phyloP scores from a whole-genome alignment of 2,797 vertebrate species.

The Distichodus sexfasciatus region DNA sequence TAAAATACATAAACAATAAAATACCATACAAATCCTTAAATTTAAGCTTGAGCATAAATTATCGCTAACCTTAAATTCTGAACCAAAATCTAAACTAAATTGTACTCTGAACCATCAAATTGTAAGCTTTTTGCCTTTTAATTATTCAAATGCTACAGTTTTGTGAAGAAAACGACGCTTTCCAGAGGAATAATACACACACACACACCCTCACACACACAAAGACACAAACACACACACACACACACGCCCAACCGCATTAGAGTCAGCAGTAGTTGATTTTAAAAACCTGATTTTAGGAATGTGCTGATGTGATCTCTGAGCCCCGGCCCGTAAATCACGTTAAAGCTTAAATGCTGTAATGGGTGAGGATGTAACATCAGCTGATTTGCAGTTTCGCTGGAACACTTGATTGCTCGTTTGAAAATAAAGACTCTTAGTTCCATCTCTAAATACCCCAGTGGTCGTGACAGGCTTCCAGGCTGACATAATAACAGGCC shows the following conservation, averaged over 20 bases:
- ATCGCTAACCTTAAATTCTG: too few species aligned
- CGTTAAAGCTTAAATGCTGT: constrained; percentile 24
- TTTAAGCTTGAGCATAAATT: too few species aligned
- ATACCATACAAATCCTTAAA: too few species aligned
- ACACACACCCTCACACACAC: neutral
- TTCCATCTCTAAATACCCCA: neutral
- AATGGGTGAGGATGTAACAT: constrained; percentile 13
- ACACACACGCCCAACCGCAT: neutral
- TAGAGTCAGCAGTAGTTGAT: constrained; percentile 20
- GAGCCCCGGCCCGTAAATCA: constrained; percentile 3
- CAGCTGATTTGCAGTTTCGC: neutral
- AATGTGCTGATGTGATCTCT: constrained; percentile 11
- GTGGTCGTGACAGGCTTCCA: neutral
- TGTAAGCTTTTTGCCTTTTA: too few species aligned
- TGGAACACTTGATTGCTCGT: constrained; percentile 1
- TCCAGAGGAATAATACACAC: too few species aligned
- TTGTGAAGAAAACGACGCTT: too few species aligned
- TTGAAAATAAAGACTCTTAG: neutral
- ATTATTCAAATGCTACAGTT: too few species aligned
- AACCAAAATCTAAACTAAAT: too few species aligned
- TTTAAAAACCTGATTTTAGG: constrained; percentile 12
- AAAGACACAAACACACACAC: neutral
- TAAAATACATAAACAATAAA: too few species aligned
- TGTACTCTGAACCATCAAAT: too few species aligned
- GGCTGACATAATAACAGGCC: too few species aligned